These are phyloP conservation scores for Mallotus villosus DNA, from an alignment of 2,797 vertebrate species.

Conservation along the genomic window DNA sequence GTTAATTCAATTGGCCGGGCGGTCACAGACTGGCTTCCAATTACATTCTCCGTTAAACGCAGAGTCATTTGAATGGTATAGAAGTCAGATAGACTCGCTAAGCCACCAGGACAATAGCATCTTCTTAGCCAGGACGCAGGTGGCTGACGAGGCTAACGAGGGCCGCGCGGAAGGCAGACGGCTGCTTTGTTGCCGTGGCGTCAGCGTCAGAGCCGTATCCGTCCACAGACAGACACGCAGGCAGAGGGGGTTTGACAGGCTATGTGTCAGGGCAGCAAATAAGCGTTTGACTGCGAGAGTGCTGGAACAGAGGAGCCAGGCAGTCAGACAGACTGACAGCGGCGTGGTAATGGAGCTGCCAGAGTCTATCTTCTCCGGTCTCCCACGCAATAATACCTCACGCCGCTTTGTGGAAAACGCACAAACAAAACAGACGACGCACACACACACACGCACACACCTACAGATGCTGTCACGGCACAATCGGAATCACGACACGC, in stretches of 20 bases:
- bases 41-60: neutral
- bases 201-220: constrained; percentile 30
- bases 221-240: constrained; percentile 49
- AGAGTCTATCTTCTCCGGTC: constrained; percentile 45
- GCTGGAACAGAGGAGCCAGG: constrained; percentile 52
- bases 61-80: neutral
- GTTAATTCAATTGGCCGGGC: constrained; percentile 4
- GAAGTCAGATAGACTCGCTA: neutral
- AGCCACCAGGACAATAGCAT: neutral
- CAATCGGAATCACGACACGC: neutral
- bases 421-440: constrained; percentile 26
- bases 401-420: constrained; percentile 39
- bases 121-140: neutral
- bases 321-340: constrained; percentile 65
- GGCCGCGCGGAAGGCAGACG: neutral
- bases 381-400: constrained; percentile 52
- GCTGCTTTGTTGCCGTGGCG: constrained; percentile 37
- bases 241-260: constrained; percentile 56
- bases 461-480: neutral
- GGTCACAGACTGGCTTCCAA: neutral
- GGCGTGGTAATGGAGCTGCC: constrained; percentile 70
- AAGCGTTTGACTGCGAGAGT: constrained; percentile 69
- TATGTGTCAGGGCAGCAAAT: constrained; percentile 63
- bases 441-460: constrained; percentile 23
- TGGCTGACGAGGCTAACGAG: neutral